Base-by-base conservation (phyloP, 2,113 vertebrate genomes). In the Oryzias curvinotus region DNA sequence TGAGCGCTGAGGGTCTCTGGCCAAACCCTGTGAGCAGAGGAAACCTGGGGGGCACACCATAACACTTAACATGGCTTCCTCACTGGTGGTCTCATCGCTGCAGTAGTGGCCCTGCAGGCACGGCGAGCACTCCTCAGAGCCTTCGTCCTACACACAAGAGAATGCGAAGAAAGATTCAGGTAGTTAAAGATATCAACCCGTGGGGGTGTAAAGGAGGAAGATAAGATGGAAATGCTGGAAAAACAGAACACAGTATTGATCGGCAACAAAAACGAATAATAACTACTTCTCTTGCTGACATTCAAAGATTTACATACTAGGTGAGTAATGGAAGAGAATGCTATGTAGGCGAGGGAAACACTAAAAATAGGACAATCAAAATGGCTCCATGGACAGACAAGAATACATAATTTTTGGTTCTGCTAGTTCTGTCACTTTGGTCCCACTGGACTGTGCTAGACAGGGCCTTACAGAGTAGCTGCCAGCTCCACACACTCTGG, bases 101-200 rank as follows among this genome's bases (percentile, higher is more conserved):
- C 95, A 96, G 85, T 93, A 95, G 81, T 96, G 92, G 25, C 95
- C 95, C 4, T 46, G 88, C 0, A 91, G 85, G 65, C 95, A 96
- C 0, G 91, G 90, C 1, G 63, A 77, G 71, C 95, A 96, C 73
- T 88, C 88, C 21, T 67, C 78, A 18, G 93, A 93, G 4, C 94
- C 93, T 6, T 83, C 80, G 14, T 93, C 94, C 95, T 93, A 63
- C 77, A 76, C 65, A 83, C 66, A 52, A 55, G 73, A 76, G 45
- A 70, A 78, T 8, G 8, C 45, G 51, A 76, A 68, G 63, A 47
- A 85, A 78, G 70, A 71, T 57, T 57, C 71, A 72, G 43, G 28
- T 52, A 71, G 78, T 81, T 74, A 77, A 82, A 83, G 68, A 78
- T 85, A 81, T 77, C 57, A 65, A 59, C 45, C 15, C 19, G 72